phyloP scores from a whole-genome alignment of 1,140 invertebrate species.

The Cherax destructor region DNA sequence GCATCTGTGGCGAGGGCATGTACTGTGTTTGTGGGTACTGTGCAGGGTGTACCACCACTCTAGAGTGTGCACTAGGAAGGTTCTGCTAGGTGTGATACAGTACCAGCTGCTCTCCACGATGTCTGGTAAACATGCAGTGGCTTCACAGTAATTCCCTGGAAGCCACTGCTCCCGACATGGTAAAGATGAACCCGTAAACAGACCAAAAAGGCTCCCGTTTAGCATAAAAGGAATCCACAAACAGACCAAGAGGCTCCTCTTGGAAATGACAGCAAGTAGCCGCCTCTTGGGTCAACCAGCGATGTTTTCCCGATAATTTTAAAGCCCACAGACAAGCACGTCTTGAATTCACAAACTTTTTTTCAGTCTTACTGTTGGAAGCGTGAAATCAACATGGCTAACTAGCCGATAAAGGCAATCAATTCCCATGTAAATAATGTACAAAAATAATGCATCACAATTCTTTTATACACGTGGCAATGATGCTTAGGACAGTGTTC shows the following conservation, averaged over 20 bases:
- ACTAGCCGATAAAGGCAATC: background rate
- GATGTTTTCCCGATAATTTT: background rate
- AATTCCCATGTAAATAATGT: background rate
- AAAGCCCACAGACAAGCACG: background rate
- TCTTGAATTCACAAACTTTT: background rate
- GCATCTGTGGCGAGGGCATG: constrained; percentile 51
- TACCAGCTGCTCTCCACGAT: background rate
- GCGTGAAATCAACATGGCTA: background rate
- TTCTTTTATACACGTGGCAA: background rate
- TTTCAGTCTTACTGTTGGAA: background rate
- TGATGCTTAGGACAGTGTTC: background rate
- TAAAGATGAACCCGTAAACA: background rate
- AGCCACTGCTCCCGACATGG: background rate
- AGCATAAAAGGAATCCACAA: background rate
- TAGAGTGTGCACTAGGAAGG: constrained; percentile 37
- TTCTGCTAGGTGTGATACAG: constrained; percentile 4
- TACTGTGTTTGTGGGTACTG: constrained; percentile 62
- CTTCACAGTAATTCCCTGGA: background rate
- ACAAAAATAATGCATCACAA: background rate
- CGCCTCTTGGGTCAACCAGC: no score
- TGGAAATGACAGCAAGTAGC: no score
- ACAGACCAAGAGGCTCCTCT: no score
- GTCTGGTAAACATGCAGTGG: background rate
- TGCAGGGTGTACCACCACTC: constrained; percentile 36
- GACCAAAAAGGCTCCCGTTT: background rate